Base-by-base conservation (phyloP, 1,140 invertebrate genomes). In the Leptopilina clavipes region DNA sequence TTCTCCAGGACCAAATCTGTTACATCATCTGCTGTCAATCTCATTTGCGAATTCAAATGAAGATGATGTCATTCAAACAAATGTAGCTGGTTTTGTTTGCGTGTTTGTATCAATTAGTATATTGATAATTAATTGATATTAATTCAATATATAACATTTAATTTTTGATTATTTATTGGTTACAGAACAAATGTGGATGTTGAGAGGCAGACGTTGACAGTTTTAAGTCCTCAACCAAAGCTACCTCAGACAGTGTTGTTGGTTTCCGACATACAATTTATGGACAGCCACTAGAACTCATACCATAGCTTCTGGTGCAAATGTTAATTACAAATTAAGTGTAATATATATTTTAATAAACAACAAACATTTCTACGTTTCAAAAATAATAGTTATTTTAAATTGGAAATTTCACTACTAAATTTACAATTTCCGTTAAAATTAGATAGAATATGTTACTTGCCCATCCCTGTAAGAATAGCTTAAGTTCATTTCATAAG, bases 81-180 rank as follows among this genome's bases (percentile, higher is more conserved):
- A 98, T 91, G 93, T 98, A 9, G 95, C 96, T 25, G 98, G 98
- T 74, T 98, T 98, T 90, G 93, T 98, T 78, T 97, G 97, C 85
- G 96, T 98, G 96, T 98, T 93, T 94, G 96, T 96, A 89, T 80
- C n/a, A n/a, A n/a, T n/a, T n/a, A n/a, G n/a, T n/a, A n/a, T n/a
- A n/a, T n/a, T n/a, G n/a, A n/a, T n/a, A 72, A 71, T 70, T 40
- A 19, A n/a, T 31, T 75, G 17, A 81, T 43, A 59, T 54, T 72
- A 37, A 72, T n/a, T n/a, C n/a, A n/a, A n/a, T n/a, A n/a, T n/a
- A n/a, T n/a, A n/a, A n/a, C n/a, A n/a, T n/a, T n/a, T n/a, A n/a
- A n/a, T n/a, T n/a, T n/a, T n/a, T n/a, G n/a, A n/a, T n/a, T 71
- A 17, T 43, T 73, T 79, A 14, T 11, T 87, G 90, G 75, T 31